These are phyloP conservation scores for Lutjanus argentimaculatus DNA, from an alignment of 2,797 vertebrate species.

Conservation along the genomic window DNA sequence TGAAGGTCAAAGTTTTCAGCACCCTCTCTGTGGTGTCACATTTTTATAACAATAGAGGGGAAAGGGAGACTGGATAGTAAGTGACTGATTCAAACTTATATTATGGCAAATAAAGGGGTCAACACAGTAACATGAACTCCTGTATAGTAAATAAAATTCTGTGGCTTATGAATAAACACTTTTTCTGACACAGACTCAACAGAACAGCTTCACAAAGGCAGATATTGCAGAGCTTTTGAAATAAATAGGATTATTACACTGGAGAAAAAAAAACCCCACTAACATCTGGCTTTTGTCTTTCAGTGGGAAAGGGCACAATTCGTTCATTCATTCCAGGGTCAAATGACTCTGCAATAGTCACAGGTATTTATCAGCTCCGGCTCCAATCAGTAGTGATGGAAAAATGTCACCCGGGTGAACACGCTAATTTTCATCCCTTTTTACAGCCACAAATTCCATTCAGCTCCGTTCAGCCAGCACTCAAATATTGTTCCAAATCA, in stretches of 20 bases:
- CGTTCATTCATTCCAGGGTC: no score
- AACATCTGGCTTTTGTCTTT: no score
- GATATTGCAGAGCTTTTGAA: background rate
- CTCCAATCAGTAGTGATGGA: no score
- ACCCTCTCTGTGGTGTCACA: slow-evolving; percentile 29
- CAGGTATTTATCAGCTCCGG: no score
- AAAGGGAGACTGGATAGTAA: slow-evolving; percentile 21
- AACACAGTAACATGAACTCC: slow-evolving; percentile 35
- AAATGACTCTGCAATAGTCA: no score
- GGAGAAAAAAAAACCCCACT: no score
- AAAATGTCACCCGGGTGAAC: no score
- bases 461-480: no score
- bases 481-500: no score
- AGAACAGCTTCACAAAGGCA: slow-evolving; percentile 1
- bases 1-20: slow-evolving; percentile 57
- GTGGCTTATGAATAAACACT: slow-evolving; percentile 19
- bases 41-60: slow-evolving; percentile 29
- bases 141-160: slow-evolving; percentile 3
- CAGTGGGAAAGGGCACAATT: no score
- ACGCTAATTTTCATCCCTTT: no score
- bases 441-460: no score
- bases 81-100: slow-evolving; percentile 34
- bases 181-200: background rate
- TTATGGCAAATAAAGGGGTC: slow-evolving; percentile 47
- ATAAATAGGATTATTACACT: background rate